Evolutionary conservation across 2,888 invertebrate species (phyloP), one percentile per base, ranked within the genome.

Genomic region (Ennomos fuscantarius): DNA sequence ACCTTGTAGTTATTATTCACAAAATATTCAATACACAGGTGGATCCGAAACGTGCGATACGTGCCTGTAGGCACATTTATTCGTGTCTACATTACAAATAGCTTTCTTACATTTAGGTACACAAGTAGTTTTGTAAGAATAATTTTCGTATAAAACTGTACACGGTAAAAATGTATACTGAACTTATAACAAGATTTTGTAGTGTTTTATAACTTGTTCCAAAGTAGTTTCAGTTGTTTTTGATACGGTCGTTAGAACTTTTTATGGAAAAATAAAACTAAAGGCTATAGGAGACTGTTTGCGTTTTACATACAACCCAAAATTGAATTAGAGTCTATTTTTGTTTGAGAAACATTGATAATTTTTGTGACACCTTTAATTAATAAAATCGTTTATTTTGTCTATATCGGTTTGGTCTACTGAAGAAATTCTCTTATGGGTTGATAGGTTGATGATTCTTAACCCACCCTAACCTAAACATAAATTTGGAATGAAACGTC

Each of bases 171-270:
- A 45, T 41, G 44, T 31, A 9, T 13, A 48, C 49, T 55, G 45
- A 67, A 65, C 60, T 68, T 68, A 57, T 65, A 68, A 68, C 57
- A 37, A 68, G 63, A 55, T 65, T 60, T 59, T 59, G 57, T 48
- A 62, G 59, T 53, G 52, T 46, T 57, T 55, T 52, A 65, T 55
- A 67, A 60, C 49, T 63, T 60, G 47, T 34, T 42, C 45, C 46
- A 56, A 61, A 60, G 39, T 57, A 60, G 56, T 65, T 58, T 55
- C 42, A 51, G 55, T 58, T 62, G 63, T 65, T 46, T 62, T 33
- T 52, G 35, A 49, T 59, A 63, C 51, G 59, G 57, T 51, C 60
- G 62, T 63, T 65, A 57, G 50, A 42, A 52, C 60, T 63, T 65
- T 66, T 67, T 67, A 65, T 65, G 60, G 47, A 54, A 43, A 51